These are phyloP conservation scores for Diadophis punctatus DNA, from an alignment of 2,113 vertebrate genomes.

Conservation along the genomic window DNA sequence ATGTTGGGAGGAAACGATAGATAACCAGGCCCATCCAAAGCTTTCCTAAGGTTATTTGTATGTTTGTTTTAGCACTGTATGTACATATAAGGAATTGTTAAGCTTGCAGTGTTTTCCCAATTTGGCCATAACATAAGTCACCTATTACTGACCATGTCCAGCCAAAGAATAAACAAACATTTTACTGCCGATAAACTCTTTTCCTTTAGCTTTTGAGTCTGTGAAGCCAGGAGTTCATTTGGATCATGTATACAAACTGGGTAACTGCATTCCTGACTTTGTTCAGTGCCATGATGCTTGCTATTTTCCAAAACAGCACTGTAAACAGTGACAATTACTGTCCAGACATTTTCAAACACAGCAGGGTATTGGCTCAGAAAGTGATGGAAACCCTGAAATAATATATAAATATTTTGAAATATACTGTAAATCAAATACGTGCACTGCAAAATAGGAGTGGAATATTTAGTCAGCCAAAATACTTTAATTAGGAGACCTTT, in stretches of 20 bases:
- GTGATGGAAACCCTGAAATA: constrained; percentile 71
- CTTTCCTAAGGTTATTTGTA: constrained; percentile 42
- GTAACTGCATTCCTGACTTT: constrained; percentile 71
- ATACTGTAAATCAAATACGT: constrained; percentile 70
- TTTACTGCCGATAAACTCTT: constrained; percentile 63
- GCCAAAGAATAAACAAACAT: constrained; percentile 69
- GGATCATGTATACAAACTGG: constrained; percentile 67
- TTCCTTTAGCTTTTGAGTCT: constrained; percentile 57
- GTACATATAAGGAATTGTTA: constrained; percentile 78
- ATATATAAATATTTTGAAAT: constrained; percentile 75
- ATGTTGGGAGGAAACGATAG: constrained; percentile 46
- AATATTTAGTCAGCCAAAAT: constrained; percentile 63
- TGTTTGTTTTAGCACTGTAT: constrained; percentile 62
- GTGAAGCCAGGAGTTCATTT: constrained; percentile 72
- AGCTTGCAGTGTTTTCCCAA: constrained; percentile 68
- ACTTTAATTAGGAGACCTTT: constrained; percentile 49
- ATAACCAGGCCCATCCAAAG: constrained; percentile 41
- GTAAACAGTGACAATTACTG: constrained; percentile 72
- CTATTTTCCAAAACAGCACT: constrained; percentile 68
- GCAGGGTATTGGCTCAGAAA: constrained; percentile 70
- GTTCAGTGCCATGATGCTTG: constrained; percentile 59
- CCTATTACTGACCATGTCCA: constrained; percentile 68
- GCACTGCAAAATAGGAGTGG: constrained; percentile 52
- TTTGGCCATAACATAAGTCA: constrained; percentile 65
- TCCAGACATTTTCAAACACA: constrained; percentile 75